Conservation (phyloP, 2,888 invertebrate species). For the Dynastes hyllus region DNA sequence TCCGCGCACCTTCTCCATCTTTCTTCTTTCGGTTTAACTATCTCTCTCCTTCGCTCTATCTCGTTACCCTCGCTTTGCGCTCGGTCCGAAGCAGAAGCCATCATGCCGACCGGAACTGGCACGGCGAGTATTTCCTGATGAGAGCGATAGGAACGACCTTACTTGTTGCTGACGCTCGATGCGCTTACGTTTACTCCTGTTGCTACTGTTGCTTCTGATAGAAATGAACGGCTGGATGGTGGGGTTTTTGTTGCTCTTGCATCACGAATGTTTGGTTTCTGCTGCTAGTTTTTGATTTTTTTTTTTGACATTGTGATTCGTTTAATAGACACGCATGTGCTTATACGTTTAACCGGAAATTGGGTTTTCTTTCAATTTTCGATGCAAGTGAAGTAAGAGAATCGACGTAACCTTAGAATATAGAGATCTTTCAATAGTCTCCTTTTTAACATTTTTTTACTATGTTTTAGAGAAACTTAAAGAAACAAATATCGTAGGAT, state of each 20-base stretch:
- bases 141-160: constrained; percentile 44
- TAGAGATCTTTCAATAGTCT: too few species aligned
- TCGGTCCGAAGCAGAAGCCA: constrained; percentile 54
- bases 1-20: too few species aligned
- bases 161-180: constrained; percentile 57
- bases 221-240: not conserved
- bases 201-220: constrained; percentile 9
- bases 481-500: too few species aligned
- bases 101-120: constrained; percentile 59
- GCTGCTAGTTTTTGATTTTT: not conserved
- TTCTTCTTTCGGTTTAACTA: not conserved
- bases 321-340: not conserved
- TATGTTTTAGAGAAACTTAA: too few species aligned
- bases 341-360: constrained; percentile 23
- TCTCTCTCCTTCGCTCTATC: constrained; percentile 9
- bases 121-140: constrained; percentile 58
- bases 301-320: constrained; percentile 1
- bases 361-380: constrained; percentile 17
- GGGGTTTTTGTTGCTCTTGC: not conserved
- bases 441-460: too few species aligned
- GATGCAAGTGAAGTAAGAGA: not conserved
- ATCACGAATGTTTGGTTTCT: not conserved
- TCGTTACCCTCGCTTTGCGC: not conserved
- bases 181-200: constrained; percentile 6
- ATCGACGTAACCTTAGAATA: not conserved